Conservation (phyloP, 2,113 vertebrate species). For the Gadus chalcogrammus region DNA sequence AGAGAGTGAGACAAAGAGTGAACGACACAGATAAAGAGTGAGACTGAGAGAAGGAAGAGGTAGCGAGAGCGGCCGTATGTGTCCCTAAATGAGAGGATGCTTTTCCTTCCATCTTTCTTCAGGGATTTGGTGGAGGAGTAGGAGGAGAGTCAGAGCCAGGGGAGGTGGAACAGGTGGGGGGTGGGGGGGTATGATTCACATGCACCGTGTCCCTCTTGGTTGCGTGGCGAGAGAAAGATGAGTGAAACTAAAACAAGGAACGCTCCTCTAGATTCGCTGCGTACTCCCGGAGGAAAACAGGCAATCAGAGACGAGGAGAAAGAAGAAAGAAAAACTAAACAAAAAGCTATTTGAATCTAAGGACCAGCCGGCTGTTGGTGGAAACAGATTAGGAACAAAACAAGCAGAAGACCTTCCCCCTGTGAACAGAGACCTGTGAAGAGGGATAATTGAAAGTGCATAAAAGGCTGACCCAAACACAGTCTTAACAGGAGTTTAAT, state of each 20-base stretch:
- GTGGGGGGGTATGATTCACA: too few species aligned
- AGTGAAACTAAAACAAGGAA: too few species aligned
- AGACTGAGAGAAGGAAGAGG: neutral
- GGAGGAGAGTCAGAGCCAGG: neutral
- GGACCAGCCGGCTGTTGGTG: constrained; percentile 32
- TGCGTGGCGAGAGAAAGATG: too few species aligned
- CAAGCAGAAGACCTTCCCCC: constrained; percentile 6
- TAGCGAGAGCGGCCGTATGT: constrained; percentile 16
- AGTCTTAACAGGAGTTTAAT: neutral
- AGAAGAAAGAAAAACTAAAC: neutral
- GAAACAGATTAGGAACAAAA: constrained; percentile 35
- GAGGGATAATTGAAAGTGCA: too few species aligned
- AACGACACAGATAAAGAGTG: neutral
- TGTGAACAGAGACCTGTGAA: neutral
- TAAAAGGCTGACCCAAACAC: too few species aligned
- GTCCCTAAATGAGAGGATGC: constrained; percentile 37
- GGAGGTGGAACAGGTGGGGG: too few species aligned
- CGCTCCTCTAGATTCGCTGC: neutral
- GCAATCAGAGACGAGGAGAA: neutral
- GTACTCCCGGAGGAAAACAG: constrained; percentile 18
- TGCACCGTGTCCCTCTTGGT: too few species aligned
- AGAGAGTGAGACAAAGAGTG: neutral
- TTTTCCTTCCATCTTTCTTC: constrained; percentile 27
- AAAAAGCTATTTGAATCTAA: constrained; percentile 25
- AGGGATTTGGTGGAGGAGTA: constrained; percentile 7